Conservation (phyloP, 2,113 vertebrate species). For the Sula dactylatra region DNA sequence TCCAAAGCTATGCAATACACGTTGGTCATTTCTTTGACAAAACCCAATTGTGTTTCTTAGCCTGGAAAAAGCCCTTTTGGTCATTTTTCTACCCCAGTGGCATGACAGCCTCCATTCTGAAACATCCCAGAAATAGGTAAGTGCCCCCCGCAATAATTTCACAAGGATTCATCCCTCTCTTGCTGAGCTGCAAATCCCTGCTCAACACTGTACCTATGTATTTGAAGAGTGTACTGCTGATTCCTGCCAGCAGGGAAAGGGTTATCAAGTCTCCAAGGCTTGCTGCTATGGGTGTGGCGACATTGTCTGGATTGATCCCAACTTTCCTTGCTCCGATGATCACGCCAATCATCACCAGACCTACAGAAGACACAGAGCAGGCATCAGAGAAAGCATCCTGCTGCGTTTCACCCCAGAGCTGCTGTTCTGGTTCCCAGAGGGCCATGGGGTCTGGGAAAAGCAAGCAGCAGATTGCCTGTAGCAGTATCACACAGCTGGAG, state of each 20-base stretch:
- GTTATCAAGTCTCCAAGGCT: slow-evolving; percentile 95
- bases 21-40: not conserved
- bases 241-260: slow-evolving; percentile 86
- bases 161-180: not conserved
- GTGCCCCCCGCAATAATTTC: not conserved
- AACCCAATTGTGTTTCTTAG: not conserved
- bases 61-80: not conserved
- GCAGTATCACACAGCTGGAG: not conserved
- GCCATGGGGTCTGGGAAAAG: rapidly evolving
- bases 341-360: slow-evolving; percentile 90
- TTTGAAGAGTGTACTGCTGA: slow-evolving; percentile 85
- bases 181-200: not conserved
- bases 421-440: not conserved
- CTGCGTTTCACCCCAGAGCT: not conserved
- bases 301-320: slow-evolving; percentile 95
- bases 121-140: not conserved
- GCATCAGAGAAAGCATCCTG: not conserved
- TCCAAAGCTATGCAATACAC: not conserved
- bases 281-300: slow-evolving; percentile 96
- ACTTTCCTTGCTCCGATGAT: slow-evolving; percentile 89
- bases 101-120: not conserved
- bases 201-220: slow-evolving; percentile 78
- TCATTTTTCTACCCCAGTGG: not conserved
- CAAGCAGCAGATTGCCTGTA: not conserved
- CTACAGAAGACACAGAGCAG: slow-evolving; percentile 67